Percentiles rank a stretch among this genome's conserved stretches.
phyloP scores from a whole-genome alignment of 30 jellyfish, hydroid and myxozoan species.

The Chrysaora quinquecirrha region DNA sequence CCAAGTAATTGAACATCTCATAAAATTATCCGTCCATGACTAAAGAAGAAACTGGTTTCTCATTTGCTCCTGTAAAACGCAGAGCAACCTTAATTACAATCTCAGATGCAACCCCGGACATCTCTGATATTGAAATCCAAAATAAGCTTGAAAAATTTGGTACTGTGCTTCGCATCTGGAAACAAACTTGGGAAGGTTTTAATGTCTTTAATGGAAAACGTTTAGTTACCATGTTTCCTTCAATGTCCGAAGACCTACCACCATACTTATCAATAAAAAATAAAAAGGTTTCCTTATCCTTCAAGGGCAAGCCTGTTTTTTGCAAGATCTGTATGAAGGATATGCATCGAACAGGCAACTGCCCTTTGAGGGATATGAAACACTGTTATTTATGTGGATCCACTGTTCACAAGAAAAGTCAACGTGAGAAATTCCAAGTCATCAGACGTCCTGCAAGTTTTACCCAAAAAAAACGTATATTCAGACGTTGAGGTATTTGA shows the following conservation, averaged over 20 bases:
- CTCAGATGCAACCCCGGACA: conserved; percentile 4
- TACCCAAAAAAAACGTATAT: too few relatives aligned
- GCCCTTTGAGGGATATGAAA: not conserved
- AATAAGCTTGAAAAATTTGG: not conserved
- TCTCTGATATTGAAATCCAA: conserved; percentile 7
- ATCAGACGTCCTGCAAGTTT: too few relatives aligned
- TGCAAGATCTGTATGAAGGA: too few relatives aligned
- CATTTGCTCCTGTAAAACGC: too few relatives aligned
- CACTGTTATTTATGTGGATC: conserved; percentile 7
- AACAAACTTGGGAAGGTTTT: conserved; percentile 17
- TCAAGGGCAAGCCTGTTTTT: too few relatives aligned
- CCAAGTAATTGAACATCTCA: not conserved
- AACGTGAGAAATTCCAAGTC: not conserved
- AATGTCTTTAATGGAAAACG: conserved; percentile 8
- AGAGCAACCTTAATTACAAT: conserved; percentile 1
- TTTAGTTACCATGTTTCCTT: conserved; percentile 1
- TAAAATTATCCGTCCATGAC: too few relatives aligned
- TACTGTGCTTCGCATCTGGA: not conserved
- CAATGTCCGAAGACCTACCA: not conserved
- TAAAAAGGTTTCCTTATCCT: not conserved
- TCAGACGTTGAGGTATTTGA: too few relatives aligned
- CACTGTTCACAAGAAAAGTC: not conserved
- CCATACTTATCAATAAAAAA: not conserved
- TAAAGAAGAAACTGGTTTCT: too few relatives aligned
- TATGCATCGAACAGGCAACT: not conserved